A percentile compares a stretch with the other conserved stretches of the same genome.
Conservation (phyloP, 1,140 invertebrate genomes). For the Aphelenchoides avenae region DNA sequence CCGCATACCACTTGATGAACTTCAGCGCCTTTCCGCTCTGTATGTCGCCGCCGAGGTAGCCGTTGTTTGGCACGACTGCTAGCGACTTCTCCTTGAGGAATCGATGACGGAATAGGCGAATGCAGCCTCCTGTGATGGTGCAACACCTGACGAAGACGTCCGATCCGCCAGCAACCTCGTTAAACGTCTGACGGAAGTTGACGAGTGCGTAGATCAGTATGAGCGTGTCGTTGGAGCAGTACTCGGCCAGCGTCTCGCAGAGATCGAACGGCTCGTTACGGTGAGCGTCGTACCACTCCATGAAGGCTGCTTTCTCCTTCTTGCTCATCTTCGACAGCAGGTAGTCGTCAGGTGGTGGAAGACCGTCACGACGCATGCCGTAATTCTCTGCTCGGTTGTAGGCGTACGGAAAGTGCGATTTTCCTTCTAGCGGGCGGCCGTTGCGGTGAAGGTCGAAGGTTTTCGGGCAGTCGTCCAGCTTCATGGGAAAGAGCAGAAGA, state of each 20-base stretch:
- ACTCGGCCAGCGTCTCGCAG: constrained; percentile 3
- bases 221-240: constrained; percentile 3
- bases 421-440: constrained; percentile 2
- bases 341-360: constrained; percentile 8
- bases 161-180: background rate
- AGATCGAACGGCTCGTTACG: background rate
- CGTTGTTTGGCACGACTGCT: too few relatives aligned
- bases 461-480: background rate
- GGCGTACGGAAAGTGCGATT: constrained; percentile 2
- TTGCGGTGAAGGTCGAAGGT: constrained; percentile 10
- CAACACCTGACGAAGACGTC: too few relatives aligned
- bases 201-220: constrained; percentile 5
- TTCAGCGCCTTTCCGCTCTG: too few relatives aligned
- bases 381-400: constrained; percentile 2
- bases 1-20: too few relatives aligned
- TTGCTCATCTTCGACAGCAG: constrained; percentile 1
- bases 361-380: background rate
- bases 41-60: too few relatives aligned
- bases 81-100: too few relatives aligned
- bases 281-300: background rate
- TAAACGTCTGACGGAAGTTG: background rate
- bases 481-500: constrained; percentile 4
- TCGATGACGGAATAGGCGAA: too few relatives aligned
- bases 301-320: background rate
- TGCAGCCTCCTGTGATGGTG: too few relatives aligned